Evolutionary conservation across 2,797 vertebrate species (phyloP).

Genomic region (Coluber constrictor): DNA sequence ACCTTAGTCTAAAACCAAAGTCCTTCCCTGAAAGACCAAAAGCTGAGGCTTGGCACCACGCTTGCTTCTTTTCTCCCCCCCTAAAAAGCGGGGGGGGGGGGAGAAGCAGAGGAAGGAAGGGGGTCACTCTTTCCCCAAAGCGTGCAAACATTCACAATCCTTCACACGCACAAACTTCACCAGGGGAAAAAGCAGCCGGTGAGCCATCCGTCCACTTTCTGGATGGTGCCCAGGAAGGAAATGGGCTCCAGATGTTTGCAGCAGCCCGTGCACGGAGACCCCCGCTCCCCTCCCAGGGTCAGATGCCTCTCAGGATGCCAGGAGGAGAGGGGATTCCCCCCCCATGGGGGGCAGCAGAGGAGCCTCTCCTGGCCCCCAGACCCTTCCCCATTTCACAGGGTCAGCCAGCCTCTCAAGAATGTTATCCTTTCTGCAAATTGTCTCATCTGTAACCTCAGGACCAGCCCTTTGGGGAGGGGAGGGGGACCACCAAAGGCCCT

Average conservation of each 20-base stretch:
- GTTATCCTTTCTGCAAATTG: neutral
- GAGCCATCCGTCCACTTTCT: neutral
- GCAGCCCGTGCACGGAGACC: neutral
- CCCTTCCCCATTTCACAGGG: neutral
- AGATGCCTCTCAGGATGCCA: neutral
- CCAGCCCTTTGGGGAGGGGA: too few species aligned
- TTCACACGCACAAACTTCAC: too few species aligned
- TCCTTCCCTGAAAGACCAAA: too few species aligned
- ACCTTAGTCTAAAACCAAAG: neutral
- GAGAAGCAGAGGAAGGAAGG: neutral
- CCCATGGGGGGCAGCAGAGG: accelerated
- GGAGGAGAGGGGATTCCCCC: accelerated
- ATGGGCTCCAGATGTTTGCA: conserved; percentile 26
- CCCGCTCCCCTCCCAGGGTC: neutral
- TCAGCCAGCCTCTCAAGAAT: accelerated
- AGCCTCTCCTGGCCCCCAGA: too few species aligned
- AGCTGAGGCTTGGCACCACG: accelerated
- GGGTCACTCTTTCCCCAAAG: neutral
- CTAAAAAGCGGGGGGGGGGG: too few species aligned
- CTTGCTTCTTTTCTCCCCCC: neutral
- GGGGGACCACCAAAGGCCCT: neutral
- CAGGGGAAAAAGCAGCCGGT: too few species aligned
- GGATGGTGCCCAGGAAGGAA: conserved; percentile 3
- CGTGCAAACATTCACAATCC: neutral
- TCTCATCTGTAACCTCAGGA: neutral